A percentile compares a stretch with the other conserved stretches of the same genome.
Conservation (phyloP, 2,113 vertebrate species). For the Albula glossodonta region DNA sequence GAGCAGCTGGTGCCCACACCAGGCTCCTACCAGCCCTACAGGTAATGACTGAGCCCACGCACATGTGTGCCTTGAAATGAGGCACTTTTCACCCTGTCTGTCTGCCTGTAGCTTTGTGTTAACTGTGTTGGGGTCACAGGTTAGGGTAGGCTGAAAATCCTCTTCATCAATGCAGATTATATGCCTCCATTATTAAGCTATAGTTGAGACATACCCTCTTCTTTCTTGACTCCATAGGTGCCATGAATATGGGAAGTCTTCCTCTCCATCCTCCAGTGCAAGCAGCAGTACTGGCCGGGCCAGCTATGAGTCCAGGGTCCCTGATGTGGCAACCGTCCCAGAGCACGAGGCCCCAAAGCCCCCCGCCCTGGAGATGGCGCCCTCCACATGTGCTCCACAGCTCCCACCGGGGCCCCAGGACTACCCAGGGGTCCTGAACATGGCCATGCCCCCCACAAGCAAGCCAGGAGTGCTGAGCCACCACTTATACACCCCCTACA, state of each 20-base stretch:
- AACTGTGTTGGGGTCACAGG: neutral
- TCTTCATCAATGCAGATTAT: neutral
- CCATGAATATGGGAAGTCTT: slow-evolving; percentile 62
- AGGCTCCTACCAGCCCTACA: slow-evolving; percentile 71
- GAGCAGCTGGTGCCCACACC: slow-evolving; percentile 80
- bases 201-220: neutral
- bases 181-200: neutral
- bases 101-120: neutral
- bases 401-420: slow-evolving; percentile 69
- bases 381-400: slow-evolving; percentile 57
- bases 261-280: slow-evolving; percentile 60
- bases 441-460: slow-evolving; percentile 66
- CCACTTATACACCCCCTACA: slow-evolving; percentile 75
- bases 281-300: slow-evolving; percentile 56
- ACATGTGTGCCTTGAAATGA: neutral
- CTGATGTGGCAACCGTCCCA: slow-evolving; percentile 70
- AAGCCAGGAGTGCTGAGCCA: slow-evolving; percentile 72
- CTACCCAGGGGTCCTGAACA: slow-evolving; percentile 74
- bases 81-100: neutral
- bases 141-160: neutral
- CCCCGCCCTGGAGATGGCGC: slow-evolving; percentile 47
- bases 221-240: slow-evolving; percentile 42
- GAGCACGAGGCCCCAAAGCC: slow-evolving; percentile 69
- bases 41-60: slow-evolving; percentile 57
- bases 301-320: slow-evolving; percentile 64